A percentile compares a stretch with the other conserved stretches of the same genome.
Conservation (phyloP, 2,888 invertebrate species). For the Brachyptera risi region DNA sequence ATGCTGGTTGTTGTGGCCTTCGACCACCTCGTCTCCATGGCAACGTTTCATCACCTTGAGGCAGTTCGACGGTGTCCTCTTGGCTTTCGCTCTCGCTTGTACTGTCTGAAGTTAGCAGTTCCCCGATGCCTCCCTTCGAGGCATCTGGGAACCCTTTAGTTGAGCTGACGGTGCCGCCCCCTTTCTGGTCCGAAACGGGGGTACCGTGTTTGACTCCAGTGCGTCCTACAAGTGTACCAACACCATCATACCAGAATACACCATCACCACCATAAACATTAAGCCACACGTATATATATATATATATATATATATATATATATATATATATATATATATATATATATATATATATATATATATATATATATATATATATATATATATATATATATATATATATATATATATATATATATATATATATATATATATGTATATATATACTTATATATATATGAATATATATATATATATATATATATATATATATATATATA, state of each 20-base stretch:
- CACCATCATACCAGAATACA: background rate
- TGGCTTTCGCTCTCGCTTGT: constrained; percentile 37
- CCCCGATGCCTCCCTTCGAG: constrained; percentile 40
- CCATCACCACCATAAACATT: too few species aligned
- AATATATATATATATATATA: too few species aligned
- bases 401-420: too few species aligned
- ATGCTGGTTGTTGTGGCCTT: background rate
- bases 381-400: too few species aligned
- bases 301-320: too few species aligned
- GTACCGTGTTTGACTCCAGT: constrained; percentile 49
- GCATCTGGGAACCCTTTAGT: constrained; percentile 33
- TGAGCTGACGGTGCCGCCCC: constrained; percentile 36
- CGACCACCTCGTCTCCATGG: constrained; percentile 47
- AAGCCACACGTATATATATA: too few species aligned
- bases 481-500: too few species aligned
- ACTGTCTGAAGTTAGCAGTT: constrained; percentile 15
- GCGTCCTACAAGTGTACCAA: constrained; percentile 44
- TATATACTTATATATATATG: too few species aligned
- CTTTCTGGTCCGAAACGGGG: constrained; percentile 44
- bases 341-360: too few species aligned
- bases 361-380: too few species aligned
- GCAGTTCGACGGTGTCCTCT: constrained; percentile 39
- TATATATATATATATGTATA: too few species aligned
- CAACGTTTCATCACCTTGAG: constrained; percentile 52
- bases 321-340: too few species aligned